phyloP scores from a whole-genome alignment of 2,113 vertebrate species.

The Centropus bengalensis region DNA sequence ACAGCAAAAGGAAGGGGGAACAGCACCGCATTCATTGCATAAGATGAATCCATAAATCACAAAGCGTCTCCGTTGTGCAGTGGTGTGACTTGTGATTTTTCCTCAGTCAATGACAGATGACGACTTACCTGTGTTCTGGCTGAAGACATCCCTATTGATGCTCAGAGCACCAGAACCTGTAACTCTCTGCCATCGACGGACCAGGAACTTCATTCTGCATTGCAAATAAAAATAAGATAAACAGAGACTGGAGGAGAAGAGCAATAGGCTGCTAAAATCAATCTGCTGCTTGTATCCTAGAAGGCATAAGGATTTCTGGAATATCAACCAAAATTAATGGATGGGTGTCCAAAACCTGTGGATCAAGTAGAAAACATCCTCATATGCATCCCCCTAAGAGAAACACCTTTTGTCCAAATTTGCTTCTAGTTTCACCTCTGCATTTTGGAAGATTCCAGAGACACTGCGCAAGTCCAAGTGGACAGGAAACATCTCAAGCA shows the following conservation, averaged over 20 bases:
- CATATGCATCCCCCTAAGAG: background rate
- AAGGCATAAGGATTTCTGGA: background rate
- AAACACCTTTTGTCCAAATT: background rate
- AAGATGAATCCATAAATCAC: background rate
- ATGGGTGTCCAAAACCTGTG: background rate
- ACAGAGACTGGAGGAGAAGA: background rate
- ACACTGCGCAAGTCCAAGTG: background rate
- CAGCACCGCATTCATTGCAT: background rate
- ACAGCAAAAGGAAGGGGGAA: background rate
- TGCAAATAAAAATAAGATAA: background rate
- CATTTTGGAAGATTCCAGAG: background rate
- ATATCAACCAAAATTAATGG: background rate
- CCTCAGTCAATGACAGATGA: background rate
- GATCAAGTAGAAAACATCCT: background rate
- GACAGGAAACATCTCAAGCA: background rate
- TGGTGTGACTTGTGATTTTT: background rate
- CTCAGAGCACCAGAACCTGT: slow-evolving; percentile 76
- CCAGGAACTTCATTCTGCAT: slow-evolving; percentile 93
- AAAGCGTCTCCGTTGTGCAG: background rate
- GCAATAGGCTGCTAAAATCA: background rate
- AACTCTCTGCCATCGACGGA: slow-evolving; percentile 90
- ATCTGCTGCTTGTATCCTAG: background rate
- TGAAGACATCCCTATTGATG: slow-evolving; percentile 83
- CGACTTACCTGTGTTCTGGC: slow-evolving; percentile 80
- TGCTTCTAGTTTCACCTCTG: background rate